phyloP scores from a whole-genome alignment of 2,797 vertebrate species.

The Arctocebus calabarensis region DNA sequence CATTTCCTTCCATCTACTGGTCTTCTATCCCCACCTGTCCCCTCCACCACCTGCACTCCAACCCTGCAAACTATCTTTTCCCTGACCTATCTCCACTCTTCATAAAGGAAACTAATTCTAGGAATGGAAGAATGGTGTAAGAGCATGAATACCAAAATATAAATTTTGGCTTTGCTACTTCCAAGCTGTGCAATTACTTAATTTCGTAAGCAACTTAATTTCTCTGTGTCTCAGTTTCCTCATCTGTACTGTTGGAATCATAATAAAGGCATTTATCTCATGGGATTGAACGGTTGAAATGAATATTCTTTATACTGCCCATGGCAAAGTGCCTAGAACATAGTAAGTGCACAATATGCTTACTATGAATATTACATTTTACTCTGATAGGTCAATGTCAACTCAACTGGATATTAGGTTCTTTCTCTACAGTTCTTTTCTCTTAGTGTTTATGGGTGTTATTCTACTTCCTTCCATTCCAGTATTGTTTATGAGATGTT shows the following conservation, averaged over 20 bases:
- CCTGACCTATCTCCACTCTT: neutral
- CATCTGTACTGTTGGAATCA: neutral
- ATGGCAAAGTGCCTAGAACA: neutral
- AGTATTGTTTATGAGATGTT: neutral
- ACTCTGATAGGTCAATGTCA: neutral
- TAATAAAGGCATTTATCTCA: neutral
- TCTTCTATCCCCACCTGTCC: neutral
- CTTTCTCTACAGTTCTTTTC: neutral
- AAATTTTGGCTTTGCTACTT: neutral
- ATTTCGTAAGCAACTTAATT: neutral
- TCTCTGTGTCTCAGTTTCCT: neutral
- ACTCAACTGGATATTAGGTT: neutral
- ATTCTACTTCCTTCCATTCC: constrained; percentile 25
- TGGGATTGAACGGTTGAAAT: neutral
- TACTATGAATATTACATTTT: neutral
- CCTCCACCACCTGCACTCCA: neutral
- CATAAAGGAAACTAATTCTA: neutral
- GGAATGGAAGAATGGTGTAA: neutral
- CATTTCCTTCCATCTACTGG: neutral
- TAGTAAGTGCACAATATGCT: neutral
- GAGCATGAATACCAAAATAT: neutral
- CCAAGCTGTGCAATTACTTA: neutral
- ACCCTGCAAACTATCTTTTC: neutral
- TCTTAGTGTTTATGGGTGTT: neutral
- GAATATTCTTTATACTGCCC: neutral